Base-by-base conservation (phyloP, 2,888 invertebrate genomes). In the Tinea pellionella region DNA sequence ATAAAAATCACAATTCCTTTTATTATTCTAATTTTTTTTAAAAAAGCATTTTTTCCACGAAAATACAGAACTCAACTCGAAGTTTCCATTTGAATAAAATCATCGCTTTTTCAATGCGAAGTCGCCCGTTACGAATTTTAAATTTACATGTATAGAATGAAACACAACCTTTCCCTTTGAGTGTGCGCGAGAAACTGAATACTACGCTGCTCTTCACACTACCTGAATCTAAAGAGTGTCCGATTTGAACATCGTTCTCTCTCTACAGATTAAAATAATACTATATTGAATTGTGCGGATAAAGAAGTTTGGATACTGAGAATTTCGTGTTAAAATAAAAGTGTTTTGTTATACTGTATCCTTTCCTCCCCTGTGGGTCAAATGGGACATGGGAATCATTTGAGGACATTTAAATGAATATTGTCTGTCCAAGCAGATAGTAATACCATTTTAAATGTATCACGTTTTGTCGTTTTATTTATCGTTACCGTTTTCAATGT, bases 381-480 rank as follows among this genome's bases (percentile, higher is more conserved):
- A 57, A 8, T 15, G 57, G n/a, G n/a, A 18, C 60, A 63, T 69
- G 67, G 67, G 69, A 71, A 69, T 73, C 70, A 71, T 75, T 74
- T 71, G 67, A 68, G 67, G 68, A 66, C 66, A 69, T 73, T 74
- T 72, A 73, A 74, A 73, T 71, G 68, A 71, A 68, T 68, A 70
- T 73, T 69, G 71, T 67, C 67, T 66, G 65, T 69, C 64, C 65
- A 64, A 69, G 66, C 62, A 67, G 64, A 12, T 67, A 65, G 67
- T 68, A 68, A 70, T 66, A 64, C 65, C 66, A 66, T 67, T 65
- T 62, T 61, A 64, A 66, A 64, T 65, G 67, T 67, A 70, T 68
- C 65, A 66, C 47, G 59, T 59, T 11, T 13, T 63, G 66, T 63
- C 65, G 67, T 69, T 69, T 66, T 61, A 61, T 63, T 63, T 63